Evolutionary conservation across 2,113 vertebrate species (phyloP), one percentile per base, ranked within the genome.

Genomic region (Callithrix jacchus): DNA sequence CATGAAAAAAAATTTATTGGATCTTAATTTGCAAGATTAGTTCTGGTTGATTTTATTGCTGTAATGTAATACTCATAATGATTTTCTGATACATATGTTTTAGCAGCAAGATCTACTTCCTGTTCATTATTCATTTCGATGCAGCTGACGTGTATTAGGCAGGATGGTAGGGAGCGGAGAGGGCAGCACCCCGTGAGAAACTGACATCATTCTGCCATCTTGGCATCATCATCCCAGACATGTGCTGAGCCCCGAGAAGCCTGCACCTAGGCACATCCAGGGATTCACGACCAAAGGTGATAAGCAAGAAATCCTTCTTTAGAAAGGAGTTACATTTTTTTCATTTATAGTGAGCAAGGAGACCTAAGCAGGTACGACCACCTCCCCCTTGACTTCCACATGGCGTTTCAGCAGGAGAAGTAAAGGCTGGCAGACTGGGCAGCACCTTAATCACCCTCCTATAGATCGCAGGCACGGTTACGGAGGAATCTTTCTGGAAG

Each of bases 51-150:
- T 98, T 98, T 97, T 97, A 92, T 97, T 25, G 23, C 96, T 92
- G 84, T 98, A 98, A 98, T 98, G 98, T 98, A 98, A 91, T 96
- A 66, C 97, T 98, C 84, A 56, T 97, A 98, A 98, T 98, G 98
- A 98, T 98, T 98, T 98, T 98, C 96, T 98, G 98, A 98, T 96
- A 97, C 37, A 93, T 98, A 92, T 94, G 4, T 98, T 98, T 98
- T 97, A 98, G 94, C 97, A 96, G 95, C 87, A 97, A 98, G 97
- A 98, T 96, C 82, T 96, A 93, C 85, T 96, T 98, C 97, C 94
- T 95, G 74, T 94, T 98, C 61, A 42, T 98, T 98, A 98, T 98
- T 97, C 93, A 92, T 98, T 96, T 91, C 76, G 20, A 79, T 97
- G 64, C 49, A 95, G 89, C 97, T 97, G 84, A 97, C 97, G 95